Evolutionary conservation across 1,140 invertebrate genomes (phyloP), one percentile per base, ranked within the genome.

Genomic region (Neodiprion pinetum): DNA sequence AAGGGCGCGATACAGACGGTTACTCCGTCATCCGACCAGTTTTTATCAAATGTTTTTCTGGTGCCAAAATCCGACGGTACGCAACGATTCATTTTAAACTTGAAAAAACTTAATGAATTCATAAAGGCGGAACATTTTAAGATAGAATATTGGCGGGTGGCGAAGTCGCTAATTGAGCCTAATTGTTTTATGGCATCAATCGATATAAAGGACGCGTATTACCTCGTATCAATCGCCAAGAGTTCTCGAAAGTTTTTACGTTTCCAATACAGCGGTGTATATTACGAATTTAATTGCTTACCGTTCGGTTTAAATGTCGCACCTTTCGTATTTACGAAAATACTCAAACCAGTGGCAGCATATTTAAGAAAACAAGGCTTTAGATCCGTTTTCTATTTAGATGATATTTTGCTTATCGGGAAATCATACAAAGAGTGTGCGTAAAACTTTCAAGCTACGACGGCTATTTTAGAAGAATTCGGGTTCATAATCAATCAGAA

Each of bases 301-400:
- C 74, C 75, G 9, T 81, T 78, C 74, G 80, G 77, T 1, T 68
- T 79, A 1, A 70, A 9, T 68, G 61, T 67, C 11, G 79, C 78
- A 4, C 78, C 80, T 14, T 76, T 23, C 12, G 47, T 78, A n/a
- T 80, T 80, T 73, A 79, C 78, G 0, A 81, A 81, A 74, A 48
- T 81, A 12, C 73, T 79, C 23, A 79, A 79, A 71, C 77, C 76
- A 7, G 70, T 81, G 28, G 61, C 78, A 8, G 48, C 14, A 8
- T 69, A 61, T 47, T 40, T 76, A 7, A 11, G 75, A 66, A 12
- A 68, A 12, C 50, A 67, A 47, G 72, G 72, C 8, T 48, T 66
- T 28, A 47, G 48, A 0, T 68, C 72, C n/a, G 72, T 76, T 2
- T 28, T 76, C 17, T 73, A 76, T 67, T 48, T 76, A 21, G 75